Evolutionary conservation across 2,797 vertebrate species (phyloP), one percentile per base, ranked within the genome.

Genomic region (Mycteria americana): DNA sequence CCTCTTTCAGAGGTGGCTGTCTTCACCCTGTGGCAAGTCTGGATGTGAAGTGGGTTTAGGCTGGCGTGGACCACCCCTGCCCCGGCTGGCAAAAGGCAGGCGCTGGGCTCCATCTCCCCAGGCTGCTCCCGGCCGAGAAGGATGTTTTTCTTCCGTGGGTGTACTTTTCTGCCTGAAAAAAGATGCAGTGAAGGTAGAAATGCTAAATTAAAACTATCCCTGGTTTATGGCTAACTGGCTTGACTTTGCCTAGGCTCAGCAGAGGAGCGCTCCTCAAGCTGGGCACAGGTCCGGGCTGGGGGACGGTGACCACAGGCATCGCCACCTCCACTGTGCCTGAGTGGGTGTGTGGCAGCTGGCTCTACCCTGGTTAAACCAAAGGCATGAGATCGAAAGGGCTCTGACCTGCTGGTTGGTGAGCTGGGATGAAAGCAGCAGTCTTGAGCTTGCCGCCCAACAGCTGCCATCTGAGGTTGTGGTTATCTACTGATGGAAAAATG

Each of bases 211-310:
- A 37, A 80, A 8, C 41, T 30, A 0, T 10, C 25, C 4, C 0
- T 43, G 69, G 51, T 33, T 59, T 65, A 22, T 63, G 57, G 30
- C 18, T 11, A 5, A 3, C 63, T 39, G 46, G 8, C 46, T 75
- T 64, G 69, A 23, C 62, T 69, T 91, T 69, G 37, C 48, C 4
- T 16, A 14, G 46, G 53, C 68, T 68, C 23, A 15, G 76, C 2
- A 1, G 35, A 59, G 35, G 45, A 72, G 33, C 2, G 3, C 14
- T 62, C 6, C 60, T 69, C 0, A 1, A 74, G 53, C 48, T 21
- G 57, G 78, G 22, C 31, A 31, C 9, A 24, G 50, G 64, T 41
- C 24, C 7, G 10, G 60, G 12, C 30, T 1, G 3, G 48, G 72
- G 12, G 11, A 35, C 27, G 7, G 74, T 39, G 74, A 28, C 70